Percentiles rank a stretch among this genome's conserved stretches.
These are phyloP conservation scores for Pterostichus niger DNA, from an alignment of 2,888 invertebrate genomes.

Conservation along the genomic window DNA sequence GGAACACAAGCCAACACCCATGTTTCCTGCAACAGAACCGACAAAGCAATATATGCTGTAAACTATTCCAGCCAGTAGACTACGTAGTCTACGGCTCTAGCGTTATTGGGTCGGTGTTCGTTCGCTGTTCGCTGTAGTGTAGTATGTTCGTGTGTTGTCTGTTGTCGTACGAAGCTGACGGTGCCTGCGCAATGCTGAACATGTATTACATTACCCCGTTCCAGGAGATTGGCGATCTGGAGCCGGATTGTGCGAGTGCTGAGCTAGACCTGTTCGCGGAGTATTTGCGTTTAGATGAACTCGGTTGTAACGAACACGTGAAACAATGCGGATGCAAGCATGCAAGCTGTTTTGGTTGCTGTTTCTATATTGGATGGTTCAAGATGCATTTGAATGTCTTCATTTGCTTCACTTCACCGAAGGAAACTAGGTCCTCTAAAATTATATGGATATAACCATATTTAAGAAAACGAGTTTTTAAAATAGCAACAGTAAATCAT, in stretches of 20 bases:
- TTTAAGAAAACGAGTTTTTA: too few relatives aligned
- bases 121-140: slow-evolving; percentile 1
- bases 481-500: too few relatives aligned
- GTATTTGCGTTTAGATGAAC: too few relatives aligned
- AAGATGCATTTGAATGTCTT: too few relatives aligned
- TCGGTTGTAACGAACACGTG: too few relatives aligned
- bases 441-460: too few relatives aligned
- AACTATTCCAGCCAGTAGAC: slow-evolving; percentile 46
- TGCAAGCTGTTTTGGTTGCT: too few relatives aligned
- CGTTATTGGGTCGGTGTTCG: slow-evolving; percentile 19
- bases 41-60: slow-evolving; percentile 62
- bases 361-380: too few relatives aligned
- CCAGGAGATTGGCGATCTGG: slow-evolving; percentile 42
- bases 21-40: slow-evolving; percentile 50
- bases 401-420: too few relatives aligned
- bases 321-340: too few relatives aligned
- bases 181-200: slow-evolving; percentile 35
- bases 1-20: slow-evolving; percentile 55
- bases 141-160: background rate
- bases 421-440: too few relatives aligned
- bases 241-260: background rate
- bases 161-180: slow-evolving; percentile 21
- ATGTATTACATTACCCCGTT: slow-evolving; percentile 62
- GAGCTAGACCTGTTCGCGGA: too few relatives aligned
- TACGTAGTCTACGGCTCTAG: slow-evolving; percentile 5